Evolutionary conservation across 2,113 vertebrate species (phyloP).

Genomic region (Isichthys henryi): DNA sequence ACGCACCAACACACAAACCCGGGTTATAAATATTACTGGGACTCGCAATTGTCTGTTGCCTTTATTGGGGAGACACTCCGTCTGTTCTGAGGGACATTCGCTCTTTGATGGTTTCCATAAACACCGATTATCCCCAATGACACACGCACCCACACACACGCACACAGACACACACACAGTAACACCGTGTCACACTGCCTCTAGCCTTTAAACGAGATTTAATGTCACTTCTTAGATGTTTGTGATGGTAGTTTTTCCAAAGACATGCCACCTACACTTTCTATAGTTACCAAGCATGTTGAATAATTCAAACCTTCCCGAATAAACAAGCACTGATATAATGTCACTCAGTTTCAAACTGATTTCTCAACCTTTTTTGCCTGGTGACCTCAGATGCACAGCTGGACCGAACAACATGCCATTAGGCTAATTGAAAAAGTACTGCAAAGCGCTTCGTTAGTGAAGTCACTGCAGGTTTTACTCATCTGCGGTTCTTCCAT

Average conservation of each 20-base stretch:
- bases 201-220: not conserved
- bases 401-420: not conserved
- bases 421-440: not conserved
- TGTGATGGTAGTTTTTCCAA: not conserved
- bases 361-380: not conserved
- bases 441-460: not conserved
- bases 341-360: not conserved
- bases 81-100: not conserved
- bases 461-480: not conserved
- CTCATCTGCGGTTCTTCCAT: not conserved
- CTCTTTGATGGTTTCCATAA: not conserved
- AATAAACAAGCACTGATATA: not conserved
- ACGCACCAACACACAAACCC: not conserved
- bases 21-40: conserved; percentile 15
- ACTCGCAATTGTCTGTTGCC: not conserved
- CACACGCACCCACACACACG: not conserved
- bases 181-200: not conserved
- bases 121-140: not conserved
- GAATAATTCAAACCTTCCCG: not conserved
- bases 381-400: not conserved
- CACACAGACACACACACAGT: not conserved
- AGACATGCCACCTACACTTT: not conserved
- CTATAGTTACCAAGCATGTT: not conserved
- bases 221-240: not conserved
- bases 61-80: not conserved